These are phyloP conservation scores for Bombyx mandarina DNA, from an alignment of 1,140 invertebrate genomes.

Conservation along the genomic window DNA sequence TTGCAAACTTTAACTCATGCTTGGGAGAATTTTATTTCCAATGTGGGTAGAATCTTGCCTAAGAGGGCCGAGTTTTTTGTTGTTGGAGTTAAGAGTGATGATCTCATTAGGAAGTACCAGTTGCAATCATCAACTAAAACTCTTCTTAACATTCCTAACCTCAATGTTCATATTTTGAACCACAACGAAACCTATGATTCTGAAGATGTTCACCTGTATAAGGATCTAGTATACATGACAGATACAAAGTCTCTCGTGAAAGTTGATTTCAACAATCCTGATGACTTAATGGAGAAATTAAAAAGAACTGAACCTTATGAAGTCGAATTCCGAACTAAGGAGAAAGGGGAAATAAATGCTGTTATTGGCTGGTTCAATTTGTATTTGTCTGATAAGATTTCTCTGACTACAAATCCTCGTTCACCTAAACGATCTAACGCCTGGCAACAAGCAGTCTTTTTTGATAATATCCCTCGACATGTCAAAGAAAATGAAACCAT, in stretches of 20 bases:
- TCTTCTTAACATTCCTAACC: conserved; percentile 53
- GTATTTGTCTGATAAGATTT: conserved; percentile 76
- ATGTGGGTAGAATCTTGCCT: conserved; percentile 73
- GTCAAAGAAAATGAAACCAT: conserved; percentile 46
- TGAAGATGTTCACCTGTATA: conserved; percentile 73
- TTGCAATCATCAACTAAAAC: conserved; percentile 32
- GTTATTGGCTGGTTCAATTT: conserved; percentile 82
- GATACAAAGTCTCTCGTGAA: conserved; percentile 71
- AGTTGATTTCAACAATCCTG: conserved; percentile 77
- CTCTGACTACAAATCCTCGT: conserved; percentile 70
- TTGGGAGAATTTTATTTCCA: conserved; percentile 72
- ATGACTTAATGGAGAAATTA: conserved; percentile 63
- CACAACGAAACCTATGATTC: conserved; percentile 76
- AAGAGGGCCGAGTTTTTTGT: conserved; percentile 75
- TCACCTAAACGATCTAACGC: conserved; percentile 72
- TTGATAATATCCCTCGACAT: conserved; percentile 52
- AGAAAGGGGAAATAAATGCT: conserved; percentile 74
- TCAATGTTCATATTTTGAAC: conserved; percentile 33
- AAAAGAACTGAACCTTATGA: conserved; percentile 51
- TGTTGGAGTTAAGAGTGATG: conserved; percentile 71
- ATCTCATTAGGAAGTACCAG: conserved; percentile 59
- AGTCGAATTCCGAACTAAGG: conserved; percentile 38
- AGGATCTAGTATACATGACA: conserved; percentile 75
- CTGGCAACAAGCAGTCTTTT: conserved; percentile 85
- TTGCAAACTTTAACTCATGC: conserved; percentile 79